Conservation (phyloP, 2,113 vertebrate genomes). For the Podilymbus podiceps region DNA sequence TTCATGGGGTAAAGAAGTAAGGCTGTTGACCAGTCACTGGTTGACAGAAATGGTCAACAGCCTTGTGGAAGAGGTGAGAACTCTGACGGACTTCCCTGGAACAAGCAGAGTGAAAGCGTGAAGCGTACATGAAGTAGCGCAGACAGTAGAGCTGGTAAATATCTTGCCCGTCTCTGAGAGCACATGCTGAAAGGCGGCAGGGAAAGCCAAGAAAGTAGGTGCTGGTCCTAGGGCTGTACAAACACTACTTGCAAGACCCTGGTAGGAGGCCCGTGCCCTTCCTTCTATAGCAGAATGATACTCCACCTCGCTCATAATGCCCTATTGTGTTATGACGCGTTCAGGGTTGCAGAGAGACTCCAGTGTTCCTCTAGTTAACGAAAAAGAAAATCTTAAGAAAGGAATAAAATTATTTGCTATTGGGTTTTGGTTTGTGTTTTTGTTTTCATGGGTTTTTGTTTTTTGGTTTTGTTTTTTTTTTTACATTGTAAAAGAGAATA, state of each 20-base stretch:
- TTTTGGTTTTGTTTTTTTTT: background rate
- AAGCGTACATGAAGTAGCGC: background rate
- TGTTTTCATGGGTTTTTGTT: no score
- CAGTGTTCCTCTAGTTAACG: background rate
- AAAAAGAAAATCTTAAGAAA: background rate
- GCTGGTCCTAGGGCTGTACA: background rate
- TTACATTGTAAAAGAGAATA: background rate
- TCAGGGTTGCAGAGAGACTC: background rate
- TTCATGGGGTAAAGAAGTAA: background rate
- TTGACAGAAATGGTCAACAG: background rate
- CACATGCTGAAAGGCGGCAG: background rate
- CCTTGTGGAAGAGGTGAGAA: background rate
- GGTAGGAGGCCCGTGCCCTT: background rate
- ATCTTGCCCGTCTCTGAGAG: background rate
- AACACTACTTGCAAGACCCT: background rate
- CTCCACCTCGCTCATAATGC: background rate
- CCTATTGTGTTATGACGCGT: background rate
- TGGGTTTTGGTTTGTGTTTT: no score
- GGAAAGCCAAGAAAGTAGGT: background rate
- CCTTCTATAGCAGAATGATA: background rate
- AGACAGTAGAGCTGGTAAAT: background rate
- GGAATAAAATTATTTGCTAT: background rate
- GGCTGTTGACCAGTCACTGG: background rate
- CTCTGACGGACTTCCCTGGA: background rate
- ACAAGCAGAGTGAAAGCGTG: background rate